Evolutionary conservation across 2,797 vertebrate species (phyloP), one percentile per base, ranked within the genome.

Genomic region (Poecilia gillii): DNA sequence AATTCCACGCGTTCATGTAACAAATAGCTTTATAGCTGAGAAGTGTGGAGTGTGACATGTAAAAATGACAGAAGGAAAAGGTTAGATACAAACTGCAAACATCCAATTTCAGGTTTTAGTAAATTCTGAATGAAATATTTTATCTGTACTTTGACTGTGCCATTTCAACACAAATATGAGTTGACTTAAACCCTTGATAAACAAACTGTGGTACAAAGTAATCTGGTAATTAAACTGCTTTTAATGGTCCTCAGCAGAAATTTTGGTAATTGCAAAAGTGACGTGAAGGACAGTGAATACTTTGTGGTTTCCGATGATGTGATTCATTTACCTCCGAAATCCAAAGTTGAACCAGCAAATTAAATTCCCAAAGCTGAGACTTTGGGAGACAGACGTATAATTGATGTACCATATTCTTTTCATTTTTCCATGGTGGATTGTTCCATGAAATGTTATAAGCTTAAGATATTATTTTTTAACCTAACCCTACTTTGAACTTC

Each of bases 1-100:
- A 75, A 39, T 80, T 73, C 5, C 8, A 73, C 36, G 64, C 59
- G 8, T 82, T 85, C 25, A 25, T 62, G 47, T 72, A 68, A 78
- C 73, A 79, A 86, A 85, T 59, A 81, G 74, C 86, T 76, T 79
- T 70, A 77, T 79, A 73, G 64, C 23, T n/a, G 20, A 59, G 75
- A 74, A 83, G 78, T 62, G 76, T 71, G 68, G 23, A 3, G 11
- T 45, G 41, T 25, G 13, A 28, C 1, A 18, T 18, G 25, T 70
- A 70, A 25, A 43, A 36, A 43, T n/a, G n/a, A 18, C 28, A 46
- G 41, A 45, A 72, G 41, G 43, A 45, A 46, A 71, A 18, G 68
- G n/a, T 31, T n/a, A 55, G 23, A 55, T 55, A 55, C 23, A 55
- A 20, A 39, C 31, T 66, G 62, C 33, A 39, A 66, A 18, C 59